These are phyloP conservation scores for Paragorgia papillata DNA, from an alignment of 92 coral and sea anemone species.

Conservation along the genomic window DNA sequence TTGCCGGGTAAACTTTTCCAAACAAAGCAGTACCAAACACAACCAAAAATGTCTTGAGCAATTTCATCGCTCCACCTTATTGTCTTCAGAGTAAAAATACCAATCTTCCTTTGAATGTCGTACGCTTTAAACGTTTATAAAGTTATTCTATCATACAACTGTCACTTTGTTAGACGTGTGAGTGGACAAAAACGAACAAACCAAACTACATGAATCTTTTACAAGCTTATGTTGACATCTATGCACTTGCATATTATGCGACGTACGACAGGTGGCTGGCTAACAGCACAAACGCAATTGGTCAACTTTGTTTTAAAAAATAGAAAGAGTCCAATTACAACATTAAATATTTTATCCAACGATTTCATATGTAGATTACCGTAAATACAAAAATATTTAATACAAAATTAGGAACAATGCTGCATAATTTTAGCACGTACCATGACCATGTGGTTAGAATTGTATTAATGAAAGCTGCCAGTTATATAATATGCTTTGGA, in stretches of 20 bases:
- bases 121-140: neutral
- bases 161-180: conserved; percentile 6
- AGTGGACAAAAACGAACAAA: conserved; percentile 6
- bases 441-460: too few relatives aligned
- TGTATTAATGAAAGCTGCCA: too few relatives aligned
- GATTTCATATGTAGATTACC: too few relatives aligned
- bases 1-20: neutral
- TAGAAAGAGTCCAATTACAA: conserved; percentile 1
- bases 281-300: conserved; percentile 23
- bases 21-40: neutral
- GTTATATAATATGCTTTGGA: too few relatives aligned
- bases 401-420: too few relatives aligned
- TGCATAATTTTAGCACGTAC: too few relatives aligned
- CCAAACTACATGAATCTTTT: conserved; percentile 17
- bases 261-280: conserved; percentile 26
- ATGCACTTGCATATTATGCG: conserved; percentile 33
- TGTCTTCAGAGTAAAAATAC: neutral
- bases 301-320: neutral
- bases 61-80: conserved; percentile 7
- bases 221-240: conserved; percentile 34
- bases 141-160: neutral
- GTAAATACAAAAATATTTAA: too few relatives aligned
- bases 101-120: neutral
- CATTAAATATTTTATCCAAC: too few relatives aligned
- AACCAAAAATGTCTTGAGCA: conserved; percentile 2